Evolutionary conservation across 1,140 invertebrate species (phyloP), one percentile per base, ranked within the genome.

Genomic region (Penaeus chinensis): DNA sequence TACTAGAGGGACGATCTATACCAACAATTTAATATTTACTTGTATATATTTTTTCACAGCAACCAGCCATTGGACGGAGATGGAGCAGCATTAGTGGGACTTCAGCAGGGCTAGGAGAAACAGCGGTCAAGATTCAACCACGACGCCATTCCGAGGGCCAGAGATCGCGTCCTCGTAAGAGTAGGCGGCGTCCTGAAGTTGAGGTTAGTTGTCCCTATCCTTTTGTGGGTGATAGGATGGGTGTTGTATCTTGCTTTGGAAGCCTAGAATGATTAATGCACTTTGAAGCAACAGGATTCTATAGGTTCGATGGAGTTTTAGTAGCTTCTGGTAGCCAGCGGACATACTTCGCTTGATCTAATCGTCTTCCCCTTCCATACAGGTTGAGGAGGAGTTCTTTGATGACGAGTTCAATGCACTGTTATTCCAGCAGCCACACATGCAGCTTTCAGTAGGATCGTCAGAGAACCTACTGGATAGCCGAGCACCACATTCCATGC

Each of bases 301-400:
- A 11, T 16, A 54, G 11, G 16, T 13, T 1, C 1, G 2, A 13
- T 11, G 54, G 16, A 54, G 16, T 54, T 54, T 54, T 54, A 54
- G 10, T 11, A 11, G 16, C 54, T 11, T 10, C 16, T 54, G 54
- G 54, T 54, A 54, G 10, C 54, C 10, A 54, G 10, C 54, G 16
- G 54, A 54, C 11, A 47, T 69, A n/a, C 66, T 10, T 69, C 7
- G 8, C 16, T 69, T 69, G 18, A 11, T n/a, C 22, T 69, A 27
- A 69, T 69, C 22, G 10, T 71, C 16, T 19, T 20, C 32, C 20
- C 18, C 13, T 22, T 16, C 24, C 22, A 11, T 79, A 32, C 87
- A 90, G 90, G 82, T 89, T n/a, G 90, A 90, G 82, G 90, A 90
- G 77, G 90, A 90, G 85, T 90, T 90, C 63, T 89, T 90, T 83